These are phyloP conservation scores for Halocaridina rubra DNA, from an alignment of 2,888 invertebrate genomes.

Conservation along the genomic window DNA sequence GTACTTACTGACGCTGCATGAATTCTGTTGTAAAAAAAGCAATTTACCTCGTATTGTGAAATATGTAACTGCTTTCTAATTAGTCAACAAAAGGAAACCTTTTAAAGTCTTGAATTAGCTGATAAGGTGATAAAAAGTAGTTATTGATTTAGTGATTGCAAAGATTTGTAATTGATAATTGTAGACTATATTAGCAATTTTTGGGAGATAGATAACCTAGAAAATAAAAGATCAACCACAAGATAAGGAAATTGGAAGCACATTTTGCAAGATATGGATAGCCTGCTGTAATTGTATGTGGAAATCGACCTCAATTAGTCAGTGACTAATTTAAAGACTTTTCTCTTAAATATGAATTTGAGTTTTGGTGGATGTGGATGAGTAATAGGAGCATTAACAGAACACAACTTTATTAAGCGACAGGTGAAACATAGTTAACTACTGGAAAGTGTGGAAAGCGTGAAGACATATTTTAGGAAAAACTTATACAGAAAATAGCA, in stretches of 20 bases:
- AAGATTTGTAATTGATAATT: not conserved
- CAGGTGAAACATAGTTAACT: too few relatives aligned
- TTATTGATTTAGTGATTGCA: not conserved
- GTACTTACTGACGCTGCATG: not conserved
- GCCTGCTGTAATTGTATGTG: constrained; percentile 51
- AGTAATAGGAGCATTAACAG: too few relatives aligned
- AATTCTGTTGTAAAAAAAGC: too few relatives aligned
- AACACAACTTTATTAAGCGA: too few relatives aligned
- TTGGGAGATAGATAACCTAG: not conserved
- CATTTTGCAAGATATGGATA: constrained; percentile 63
- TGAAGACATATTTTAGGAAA: too few relatives aligned
- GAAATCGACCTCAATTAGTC: constrained; percentile 63
- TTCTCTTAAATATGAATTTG: constrained; percentile 63
- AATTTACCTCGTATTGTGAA: not conserved
- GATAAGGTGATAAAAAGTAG: not conserved
- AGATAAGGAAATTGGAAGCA: constrained; percentile 53
- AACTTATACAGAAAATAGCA: too few relatives aligned
- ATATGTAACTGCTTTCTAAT: not conserved
- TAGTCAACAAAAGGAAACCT: not conserved
- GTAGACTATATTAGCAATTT: not conserved
- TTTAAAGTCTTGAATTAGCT: not conserved
- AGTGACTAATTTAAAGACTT: constrained; percentile 55
- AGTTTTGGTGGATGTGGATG: too few relatives aligned
- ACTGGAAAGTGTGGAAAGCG: too few relatives aligned
- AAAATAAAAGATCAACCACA: not conserved